Base-by-base conservation (phyloP, 2,888 invertebrate species). In the Pasiphila rectangulata region DNA sequence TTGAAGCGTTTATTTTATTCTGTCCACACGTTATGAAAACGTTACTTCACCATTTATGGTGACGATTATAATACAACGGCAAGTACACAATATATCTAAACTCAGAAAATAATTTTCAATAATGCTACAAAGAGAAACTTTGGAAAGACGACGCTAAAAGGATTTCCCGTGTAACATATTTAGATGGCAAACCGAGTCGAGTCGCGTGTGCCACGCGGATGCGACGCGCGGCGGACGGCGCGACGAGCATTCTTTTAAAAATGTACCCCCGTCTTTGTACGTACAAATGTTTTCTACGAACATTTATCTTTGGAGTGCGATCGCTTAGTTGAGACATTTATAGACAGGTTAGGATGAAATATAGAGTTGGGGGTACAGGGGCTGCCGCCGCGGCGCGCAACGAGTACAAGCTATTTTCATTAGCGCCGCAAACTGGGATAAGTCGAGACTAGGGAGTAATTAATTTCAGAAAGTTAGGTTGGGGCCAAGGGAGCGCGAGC, bases 101-200 rank as follows among this genome's bases (percentile, higher is more conserved):
- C n/a, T n/a, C n/a, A n/a, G n/a, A 27, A 27, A 27, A 25, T 12
- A 13, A 7, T 13, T 13, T 7, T 25, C 12, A 13, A 13, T 13
- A 13, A 13, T 7, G 12, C 13, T 27, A 27, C 25, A 27, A 25
- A 25, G 25, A 25, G 6, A 12, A 1, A 12, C 6, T 34, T 25
- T 24, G 25, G 19, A 25, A 39, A 20, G 32, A 27, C 34, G 20
- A 17, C 23, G 34, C 21, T 46, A 34, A 16, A 46, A 35, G 35
- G 35, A 29, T 40, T 40, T 29, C 35, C 13, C 40, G 25, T 32
- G 17, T 27, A 21, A 34, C 27, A 35, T 46, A 40, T 40, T 40
- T 40, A 35, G 35, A 35, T 23, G 35, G 35, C 23, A 21, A 17
- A 46, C 21, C 39, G 27, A 13, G 12, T 20, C n/a, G 25, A 5